A percentile compares a stretch with the other conserved stretches of the same genome.
These are phyloP conservation scores for Poecilia wingei DNA, from an alignment of 2,797 vertebrate species.

Conservation along the genomic window DNA sequence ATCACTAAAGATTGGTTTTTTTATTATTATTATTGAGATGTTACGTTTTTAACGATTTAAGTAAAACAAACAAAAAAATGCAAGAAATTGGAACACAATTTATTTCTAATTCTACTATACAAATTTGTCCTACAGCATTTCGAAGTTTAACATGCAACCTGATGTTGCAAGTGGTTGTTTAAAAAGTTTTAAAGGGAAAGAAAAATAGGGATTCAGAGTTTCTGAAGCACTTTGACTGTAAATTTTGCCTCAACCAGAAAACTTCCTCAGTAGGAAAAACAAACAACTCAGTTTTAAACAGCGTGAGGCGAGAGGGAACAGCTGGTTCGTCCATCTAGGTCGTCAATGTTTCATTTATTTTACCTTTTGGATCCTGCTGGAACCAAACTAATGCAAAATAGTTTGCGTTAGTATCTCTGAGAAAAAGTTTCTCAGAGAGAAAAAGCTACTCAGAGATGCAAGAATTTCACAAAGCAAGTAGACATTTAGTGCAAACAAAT, in stretches of 20 bases:
- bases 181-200: background rate
- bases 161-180: no score
- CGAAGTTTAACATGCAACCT: no score
- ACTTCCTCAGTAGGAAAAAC: background rate
- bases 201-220: background rate
- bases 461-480: background rate
- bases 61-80: no score
- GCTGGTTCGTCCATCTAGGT: background rate
- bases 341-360: background rate
- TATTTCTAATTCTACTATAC: no score
- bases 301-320: background rate
- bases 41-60: no score
- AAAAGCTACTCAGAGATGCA: background rate
- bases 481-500: background rate
- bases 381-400: no score
- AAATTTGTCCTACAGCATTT: no score
- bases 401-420: no score
- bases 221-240: background rate
- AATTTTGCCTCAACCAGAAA: background rate
- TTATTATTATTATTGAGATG: background rate
- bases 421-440: background rate
- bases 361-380: background rate
- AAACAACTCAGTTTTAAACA: background rate
- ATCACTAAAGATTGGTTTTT: background rate
- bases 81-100: no score